phyloP scores from a whole-genome alignment of 2,888 invertebrate genomes.

The Cremastinae sp. region DNA sequence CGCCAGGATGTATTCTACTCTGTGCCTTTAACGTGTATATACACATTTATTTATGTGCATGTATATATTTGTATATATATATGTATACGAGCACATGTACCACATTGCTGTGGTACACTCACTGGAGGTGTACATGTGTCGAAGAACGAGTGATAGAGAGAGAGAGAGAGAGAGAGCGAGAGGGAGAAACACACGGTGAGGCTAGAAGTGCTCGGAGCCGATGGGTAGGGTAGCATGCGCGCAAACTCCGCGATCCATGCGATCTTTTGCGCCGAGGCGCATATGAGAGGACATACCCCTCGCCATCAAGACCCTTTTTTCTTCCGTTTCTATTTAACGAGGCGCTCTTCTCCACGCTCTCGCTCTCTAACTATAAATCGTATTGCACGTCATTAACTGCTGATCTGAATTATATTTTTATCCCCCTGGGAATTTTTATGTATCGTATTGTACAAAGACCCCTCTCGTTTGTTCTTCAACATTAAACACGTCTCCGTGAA shows the following conservation, averaged over 20 bases:
- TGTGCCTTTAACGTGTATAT: conserved; percentile 23
- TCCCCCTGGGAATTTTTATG: neutral
- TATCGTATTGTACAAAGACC: too few relatives aligned
- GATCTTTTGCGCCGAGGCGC: conserved; percentile 51
- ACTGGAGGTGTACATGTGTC: conserved; percentile 24
- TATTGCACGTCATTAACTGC: neutral
- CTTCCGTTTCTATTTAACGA: neutral
- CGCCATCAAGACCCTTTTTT: conserved; percentile 41
- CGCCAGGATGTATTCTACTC: conserved; percentile 50
- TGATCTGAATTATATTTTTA: neutral
- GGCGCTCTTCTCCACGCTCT: neutral
- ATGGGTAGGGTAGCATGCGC: conserved; percentile 49
- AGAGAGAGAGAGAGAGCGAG: conserved; percentile 22
- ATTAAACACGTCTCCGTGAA: too few relatives aligned
- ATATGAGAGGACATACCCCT: too few relatives aligned
- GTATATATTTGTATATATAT: neutral
- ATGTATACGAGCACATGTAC: conserved; percentile 13
- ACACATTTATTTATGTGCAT: neutral
- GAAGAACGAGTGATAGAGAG: conserved; percentile 10
- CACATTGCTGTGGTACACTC: conserved; percentile 14
- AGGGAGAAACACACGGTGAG: conserved; percentile 22
- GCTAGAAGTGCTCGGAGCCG: conserved; percentile 35
- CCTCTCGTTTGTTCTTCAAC: too few relatives aligned
- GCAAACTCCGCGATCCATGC: conserved; percentile 53
- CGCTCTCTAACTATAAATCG: conserved; percentile 15